Evolutionary conservation across 2,888 invertebrate species (phyloP), one percentile per base, ranked within the genome.

Genomic region (Matsumyia berberina): DNA sequence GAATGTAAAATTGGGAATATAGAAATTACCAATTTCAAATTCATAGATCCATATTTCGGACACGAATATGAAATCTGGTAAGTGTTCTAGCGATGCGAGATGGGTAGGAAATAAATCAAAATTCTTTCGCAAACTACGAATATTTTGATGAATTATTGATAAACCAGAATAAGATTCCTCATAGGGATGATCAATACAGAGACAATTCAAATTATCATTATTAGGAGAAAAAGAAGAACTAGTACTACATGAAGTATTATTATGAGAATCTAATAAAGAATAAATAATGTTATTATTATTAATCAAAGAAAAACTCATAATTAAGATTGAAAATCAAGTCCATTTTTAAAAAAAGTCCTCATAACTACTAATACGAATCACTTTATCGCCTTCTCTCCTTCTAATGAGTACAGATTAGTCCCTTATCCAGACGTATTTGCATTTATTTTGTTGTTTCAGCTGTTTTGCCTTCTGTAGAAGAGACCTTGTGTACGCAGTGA

Each of bases 51-150:
- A 55, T 17, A 35, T 35, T 58, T 39, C 57, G 2, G 39, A 39
- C 12, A 37, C 11, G 11, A 58, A 39, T 42, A 60, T 60, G 12
- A 60, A 12, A 12, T 60, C 60, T 24, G 60, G 60, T 42, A 60
- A 29, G 29, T 39, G 60, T 12, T 60, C 31, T 8, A 60, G 9
- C 12, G 24, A 12, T 24, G 51, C n/a, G 5, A 51, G 51, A n/a
- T n/a, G n/a, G n/a, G n/a, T n/a, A n/a, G n/a, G n/a, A 58, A 58
- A 58, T 39, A n/a, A 24, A 24, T 24, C 24, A 24, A 24, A 24
- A 4, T 24, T 24, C 24, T 24, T 1, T 24, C 24, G 24, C 4
- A 24, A 24, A 24, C 24, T 24, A 24, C 24, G 24, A 24, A 24
- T 24, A 24, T 24, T 24, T 24, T 24, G 24, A 24, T 24, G 24